Evolutionary conservation across 2,113 vertebrate genomes (phyloP).

Genomic region (Petromus typicus): DNA sequence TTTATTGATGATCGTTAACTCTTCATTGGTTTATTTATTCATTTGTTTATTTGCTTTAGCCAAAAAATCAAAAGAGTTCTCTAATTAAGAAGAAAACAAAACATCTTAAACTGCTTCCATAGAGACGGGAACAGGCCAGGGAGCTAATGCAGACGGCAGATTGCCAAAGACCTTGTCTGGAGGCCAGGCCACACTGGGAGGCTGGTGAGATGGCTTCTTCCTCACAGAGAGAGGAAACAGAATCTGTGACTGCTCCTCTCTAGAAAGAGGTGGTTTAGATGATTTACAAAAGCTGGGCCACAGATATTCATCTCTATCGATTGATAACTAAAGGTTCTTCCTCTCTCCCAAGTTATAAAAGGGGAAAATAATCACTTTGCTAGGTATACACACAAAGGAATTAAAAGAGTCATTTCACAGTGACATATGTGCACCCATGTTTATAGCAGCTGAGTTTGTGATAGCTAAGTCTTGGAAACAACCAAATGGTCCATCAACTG

Average conservation of each 20-base stretch:
- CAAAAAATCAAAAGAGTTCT: constrained; percentile 9
- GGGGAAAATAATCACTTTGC: not conserved
- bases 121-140: too few species aligned
- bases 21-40: not conserved
- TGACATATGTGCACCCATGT: too few species aligned
- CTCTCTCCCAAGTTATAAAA: not conserved
- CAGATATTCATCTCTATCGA: not conserved
- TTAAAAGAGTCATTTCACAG: too few species aligned
- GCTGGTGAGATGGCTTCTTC: not conserved
- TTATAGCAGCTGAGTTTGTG: too few species aligned
- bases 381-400: too few species aligned
- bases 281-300: not conserved
- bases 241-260: not conserved
- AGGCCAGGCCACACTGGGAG: too few species aligned
- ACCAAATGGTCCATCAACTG: too few species aligned
- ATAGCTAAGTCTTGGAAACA: too few species aligned
- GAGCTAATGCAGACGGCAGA: not conserved
- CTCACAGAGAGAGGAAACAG: not conserved
- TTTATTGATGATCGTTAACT: not conserved
- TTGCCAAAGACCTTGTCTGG: not conserved
- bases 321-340: not conserved
- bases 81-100: not conserved
- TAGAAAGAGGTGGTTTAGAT: too few species aligned
- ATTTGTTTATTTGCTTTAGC: not conserved
- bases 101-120: not conserved